Evolutionary conservation across 2,113 vertebrate species (phyloP), one percentile per base, ranked within the genome.

Genomic region (Agapornis roseicollis): DNA sequence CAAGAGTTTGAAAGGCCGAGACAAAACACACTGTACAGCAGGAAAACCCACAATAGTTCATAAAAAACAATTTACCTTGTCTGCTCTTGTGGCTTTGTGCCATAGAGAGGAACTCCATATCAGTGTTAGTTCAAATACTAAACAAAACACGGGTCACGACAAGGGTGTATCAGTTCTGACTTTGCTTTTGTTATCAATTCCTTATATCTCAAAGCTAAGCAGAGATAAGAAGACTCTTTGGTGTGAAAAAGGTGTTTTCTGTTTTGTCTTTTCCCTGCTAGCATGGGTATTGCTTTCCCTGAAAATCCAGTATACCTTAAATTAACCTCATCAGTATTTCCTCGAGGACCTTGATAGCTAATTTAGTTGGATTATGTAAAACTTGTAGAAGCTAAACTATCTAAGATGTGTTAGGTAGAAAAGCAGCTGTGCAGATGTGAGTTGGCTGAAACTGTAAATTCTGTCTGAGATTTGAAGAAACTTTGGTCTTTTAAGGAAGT

Each of bases 231-330:
- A 19, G 5, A 29, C 11, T 31, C 17, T n/a, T 58, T 0, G 2
- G 25, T 71, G 9, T 74, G 56, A 80, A 66, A 78, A 81, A 86
- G 16, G 15, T 64, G 23, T 3, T 49, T n/a, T 58, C 49, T 37
- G 7, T 46, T 88, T 86, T 68, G 37, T 6, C 7, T 88, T 73
- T 77, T 47, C 47, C 29, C 27, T 47, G 24, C 11, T 74, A 4
- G 0, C 27, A 39, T 2, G 7, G 0, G 0, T 58, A 33, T 37
- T 53, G 9, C 6, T 78, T 69, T 46, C 25, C 74, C 33, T 61
- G 33, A 80, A 88, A 90, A 82, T 28, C 37, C 27, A 61, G 10
- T 9, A 1, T 23, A 7, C 27, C 13, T 58, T 70, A 78, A 37
- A 49, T 85, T 50, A 66, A 37, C 24, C 31, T 85, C 42, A 80